phyloP scores from a whole-genome alignment of 2,113 vertebrate genomes.

The Nymphicus hollandicus region DNA sequence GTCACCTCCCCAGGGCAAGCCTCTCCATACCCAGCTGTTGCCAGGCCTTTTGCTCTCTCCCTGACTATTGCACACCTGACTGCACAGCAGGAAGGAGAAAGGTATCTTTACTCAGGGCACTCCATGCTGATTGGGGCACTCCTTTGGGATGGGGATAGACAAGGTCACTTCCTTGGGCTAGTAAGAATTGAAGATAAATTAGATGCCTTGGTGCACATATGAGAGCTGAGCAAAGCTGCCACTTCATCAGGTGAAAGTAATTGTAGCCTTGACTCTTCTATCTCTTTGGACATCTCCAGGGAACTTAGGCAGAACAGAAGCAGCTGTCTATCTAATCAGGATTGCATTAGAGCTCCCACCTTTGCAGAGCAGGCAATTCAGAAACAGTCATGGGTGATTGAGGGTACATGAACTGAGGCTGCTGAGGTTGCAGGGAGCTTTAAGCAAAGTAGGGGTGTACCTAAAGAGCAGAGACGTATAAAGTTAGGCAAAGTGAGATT shows the following conservation, averaged over 20 bases:
- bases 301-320: not conserved
- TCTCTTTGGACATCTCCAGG: not conserved
- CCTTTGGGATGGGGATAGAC: not conserved
- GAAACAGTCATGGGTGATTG: not conserved
- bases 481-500: not conserved
- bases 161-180: not conserved
- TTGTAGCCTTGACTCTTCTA: not conserved
- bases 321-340: not conserved
- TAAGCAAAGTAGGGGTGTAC: not conserved
- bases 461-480: not conserved
- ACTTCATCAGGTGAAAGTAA: not conserved
- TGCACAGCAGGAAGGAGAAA: not conserved
- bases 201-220: rapidly evolving
- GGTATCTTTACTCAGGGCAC: not conserved
- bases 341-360: not conserved
- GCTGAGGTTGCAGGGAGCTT: not conserved
- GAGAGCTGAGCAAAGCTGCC: not conserved
- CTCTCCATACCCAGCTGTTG: not conserved
- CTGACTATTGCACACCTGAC: not conserved
- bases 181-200: not conserved
- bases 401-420: not conserved
- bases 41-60: not conserved
- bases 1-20: not conserved
- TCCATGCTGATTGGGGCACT: not conserved
- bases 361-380: not conserved